Conservation (phyloP, 2,888 invertebrate genomes). For the Drosophila suboccidentalis region DNA sequence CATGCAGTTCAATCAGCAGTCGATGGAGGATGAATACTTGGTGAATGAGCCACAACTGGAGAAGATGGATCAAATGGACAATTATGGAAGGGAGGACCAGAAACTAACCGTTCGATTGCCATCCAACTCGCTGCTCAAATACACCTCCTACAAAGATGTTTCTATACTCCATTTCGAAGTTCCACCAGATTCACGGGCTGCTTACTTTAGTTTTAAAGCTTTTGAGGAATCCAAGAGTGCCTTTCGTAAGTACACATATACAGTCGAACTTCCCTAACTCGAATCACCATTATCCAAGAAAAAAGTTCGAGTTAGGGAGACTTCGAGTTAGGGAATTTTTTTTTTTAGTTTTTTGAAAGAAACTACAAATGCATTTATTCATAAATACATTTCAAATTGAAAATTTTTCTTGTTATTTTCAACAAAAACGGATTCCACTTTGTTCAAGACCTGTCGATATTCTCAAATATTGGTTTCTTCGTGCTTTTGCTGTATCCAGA, state of each 20-base stretch:
- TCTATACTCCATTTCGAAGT: slow-evolving; percentile 87
- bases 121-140: slow-evolving; percentile 86
- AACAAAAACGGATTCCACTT: no score
- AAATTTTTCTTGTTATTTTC: no score
- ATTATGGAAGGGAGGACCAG: slow-evolving; percentile 74
- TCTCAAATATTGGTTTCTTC: no score
- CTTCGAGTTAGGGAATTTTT: no score
- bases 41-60: slow-evolving; percentile 62
- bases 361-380: no score
- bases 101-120: slow-evolving; percentile 85
- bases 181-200: slow-evolving; percentile 86
- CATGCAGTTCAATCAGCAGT: slow-evolving; percentile 70
- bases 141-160: slow-evolving; percentile 87
- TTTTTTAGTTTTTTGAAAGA: no score
- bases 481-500: no score
- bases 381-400: no score
- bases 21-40: slow-evolving; percentile 60
- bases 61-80: slow-evolving; percentile 72
- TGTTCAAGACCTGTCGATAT: no score
- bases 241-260: slow-evolving; percentile 84
- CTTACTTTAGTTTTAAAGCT: slow-evolving; percentile 85
- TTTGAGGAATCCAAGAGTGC: slow-evolving; percentile 85
- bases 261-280: no score
- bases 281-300: no score
- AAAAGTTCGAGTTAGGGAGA: no score